Conservation (phyloP, 2,113 vertebrate species). For the Miniopterus natalensis region DNA sequence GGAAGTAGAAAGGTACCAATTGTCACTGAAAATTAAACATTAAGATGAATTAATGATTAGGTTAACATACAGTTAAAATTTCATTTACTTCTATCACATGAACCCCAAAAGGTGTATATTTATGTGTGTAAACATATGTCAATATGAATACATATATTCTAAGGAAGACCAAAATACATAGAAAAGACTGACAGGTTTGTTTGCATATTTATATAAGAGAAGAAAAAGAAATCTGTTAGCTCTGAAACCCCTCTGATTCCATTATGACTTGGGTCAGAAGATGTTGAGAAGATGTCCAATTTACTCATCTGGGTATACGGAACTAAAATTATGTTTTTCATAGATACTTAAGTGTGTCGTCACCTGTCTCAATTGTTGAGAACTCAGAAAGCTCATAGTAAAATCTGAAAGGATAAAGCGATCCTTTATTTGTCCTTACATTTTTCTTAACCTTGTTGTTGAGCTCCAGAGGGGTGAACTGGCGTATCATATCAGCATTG, state of each 20-base stretch:
- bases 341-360: not conserved
- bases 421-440: not conserved
- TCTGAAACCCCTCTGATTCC: not conserved
- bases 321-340: not conserved
- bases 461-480: not conserved
- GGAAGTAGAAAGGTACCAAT: not conserved
- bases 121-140: not conserved
- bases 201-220: not conserved
- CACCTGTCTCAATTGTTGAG: not conserved
- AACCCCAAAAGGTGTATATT: not conserved
- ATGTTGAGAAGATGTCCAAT: not conserved
- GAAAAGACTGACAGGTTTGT: not conserved
- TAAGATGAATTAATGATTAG: not conserved
- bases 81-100: not conserved
- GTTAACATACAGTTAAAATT: not conserved
- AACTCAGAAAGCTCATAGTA: conserved; percentile 10
- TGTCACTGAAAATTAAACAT: conserved; percentile 41
- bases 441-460: not conserved
- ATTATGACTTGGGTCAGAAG: not conserved
- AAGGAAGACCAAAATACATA: not conserved
- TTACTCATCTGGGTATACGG: not conserved
- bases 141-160: conserved; percentile 24
- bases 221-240: not conserved
- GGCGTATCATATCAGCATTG: not conserved
- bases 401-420: not conserved